Percentiles rank a stretch among this genome's conserved stretches.
These are phyloP conservation scores for Mus pahari DNA, from an alignment of 2,113 vertebrate genomes.

Conservation along the genomic window DNA sequence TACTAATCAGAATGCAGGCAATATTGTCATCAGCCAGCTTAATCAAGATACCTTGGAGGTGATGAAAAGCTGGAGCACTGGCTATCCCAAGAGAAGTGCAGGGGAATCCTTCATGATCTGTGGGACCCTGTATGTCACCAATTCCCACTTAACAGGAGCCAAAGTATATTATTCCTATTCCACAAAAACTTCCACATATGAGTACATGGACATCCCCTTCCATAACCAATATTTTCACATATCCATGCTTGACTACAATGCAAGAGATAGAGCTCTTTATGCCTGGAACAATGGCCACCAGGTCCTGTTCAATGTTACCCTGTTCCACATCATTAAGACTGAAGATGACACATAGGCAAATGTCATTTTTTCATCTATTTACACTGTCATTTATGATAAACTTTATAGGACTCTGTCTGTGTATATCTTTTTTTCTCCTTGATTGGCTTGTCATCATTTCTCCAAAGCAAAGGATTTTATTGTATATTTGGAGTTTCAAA, in stretches of 20 bases:
- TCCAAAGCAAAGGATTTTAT: constrained; percentile 81
- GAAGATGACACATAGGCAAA: constrained; percentile 93
- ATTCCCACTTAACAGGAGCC: constrained; percentile 97
- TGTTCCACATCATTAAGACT: constrained; percentile 99
- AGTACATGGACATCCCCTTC: constrained; percentile 99
- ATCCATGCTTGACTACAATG: constrained; percentile 99
- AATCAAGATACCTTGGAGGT: constrained; percentile 95
- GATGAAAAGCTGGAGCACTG: constrained; percentile 96
- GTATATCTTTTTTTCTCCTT: constrained; percentile 66
- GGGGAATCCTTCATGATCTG: constrained; percentile 99
- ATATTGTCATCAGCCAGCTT: constrained; percentile 96
- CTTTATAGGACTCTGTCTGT: constrained; percentile 69
- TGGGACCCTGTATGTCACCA: constrained; percentile 97
- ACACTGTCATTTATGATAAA: constrained; percentile 83
- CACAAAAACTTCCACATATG: constrained; percentile 96
- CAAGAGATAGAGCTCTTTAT: constrained; percentile 96
- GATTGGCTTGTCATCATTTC: constrained; percentile 68
- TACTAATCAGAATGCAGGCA: constrained; percentile 98
- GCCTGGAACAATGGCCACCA: constrained; percentile 99
- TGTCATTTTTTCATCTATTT: constrained; percentile 63
- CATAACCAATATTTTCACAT: constrained; percentile 99
- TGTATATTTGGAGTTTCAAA: constrained; percentile 77
- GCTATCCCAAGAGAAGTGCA: constrained; percentile 98
- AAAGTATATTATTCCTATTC: constrained; percentile 99
- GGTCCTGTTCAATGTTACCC: constrained; percentile 98